These are phyloP conservation scores for Danio tinwini DNA, from an alignment of 2,797 vertebrate genomes.

Conservation along the genomic window DNA sequence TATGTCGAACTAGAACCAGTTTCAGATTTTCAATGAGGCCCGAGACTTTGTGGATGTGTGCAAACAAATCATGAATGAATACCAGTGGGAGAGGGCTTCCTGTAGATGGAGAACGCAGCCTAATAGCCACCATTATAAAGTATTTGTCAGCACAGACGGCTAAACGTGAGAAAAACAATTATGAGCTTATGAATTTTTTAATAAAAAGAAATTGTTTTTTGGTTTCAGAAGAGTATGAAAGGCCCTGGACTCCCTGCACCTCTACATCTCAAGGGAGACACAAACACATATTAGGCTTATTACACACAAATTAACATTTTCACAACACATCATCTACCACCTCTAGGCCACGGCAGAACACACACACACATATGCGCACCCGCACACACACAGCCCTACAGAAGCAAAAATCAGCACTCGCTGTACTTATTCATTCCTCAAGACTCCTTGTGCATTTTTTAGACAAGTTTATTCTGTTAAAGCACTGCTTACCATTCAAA, in stretches of 20 bases:
- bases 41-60: neutral
- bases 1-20: neutral
- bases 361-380: neutral
- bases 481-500: slow-evolving; percentile 17
- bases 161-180: slow-evolving; percentile 20
- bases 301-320: slow-evolving; percentile 55
- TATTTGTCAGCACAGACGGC: slow-evolving; percentile 11
- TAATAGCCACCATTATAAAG: slow-evolving; percentile 6
- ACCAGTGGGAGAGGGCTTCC: neutral
- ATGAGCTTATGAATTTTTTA: slow-evolving; percentile 27
- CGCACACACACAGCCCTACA: neutral
- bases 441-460: neutral
- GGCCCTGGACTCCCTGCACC: neutral
- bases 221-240: neutral
- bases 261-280: neutral
- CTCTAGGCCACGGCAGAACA: neutral
- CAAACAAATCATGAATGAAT: neutral
- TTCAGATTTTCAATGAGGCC: neutral
- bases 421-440: neutral
- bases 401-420: neutral
- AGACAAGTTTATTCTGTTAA: neutral
- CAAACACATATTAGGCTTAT: slow-evolving; percentile 16
- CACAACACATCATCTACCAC: slow-evolving; percentile 43
- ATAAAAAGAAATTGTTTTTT: slow-evolving; percentile 7
- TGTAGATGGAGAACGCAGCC: neutral